Conservation (phyloP, 2,113 vertebrate species). For the Cyprinodon brontotheroides region DNA sequence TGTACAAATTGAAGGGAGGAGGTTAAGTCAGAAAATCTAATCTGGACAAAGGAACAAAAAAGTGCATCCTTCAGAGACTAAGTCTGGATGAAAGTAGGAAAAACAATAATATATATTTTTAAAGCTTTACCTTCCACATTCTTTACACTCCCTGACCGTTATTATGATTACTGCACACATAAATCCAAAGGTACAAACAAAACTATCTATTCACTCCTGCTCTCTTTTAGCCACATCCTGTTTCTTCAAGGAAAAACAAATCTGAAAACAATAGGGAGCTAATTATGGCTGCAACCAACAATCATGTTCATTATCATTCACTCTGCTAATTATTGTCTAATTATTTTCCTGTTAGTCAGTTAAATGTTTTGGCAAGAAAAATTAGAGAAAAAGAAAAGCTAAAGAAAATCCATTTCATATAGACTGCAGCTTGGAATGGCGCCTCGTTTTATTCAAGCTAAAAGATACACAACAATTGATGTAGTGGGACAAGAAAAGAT, state of each 20-base stretch:
- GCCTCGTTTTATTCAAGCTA: neutral
- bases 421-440: neutral
- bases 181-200: neutral
- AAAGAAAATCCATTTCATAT: neutral
- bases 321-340: constrained; percentile 21
- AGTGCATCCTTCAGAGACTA: constrained; percentile 33
- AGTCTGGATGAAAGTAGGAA: constrained; percentile 17
- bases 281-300: constrained; percentile 38
- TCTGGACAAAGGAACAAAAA: constrained; percentile 27
- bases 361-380: constrained; percentile 1
- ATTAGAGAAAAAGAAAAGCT: neutral
- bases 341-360: constrained; percentile 17
- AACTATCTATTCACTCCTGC: neutral
- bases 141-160: neutral
- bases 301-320: constrained; percentile 19
- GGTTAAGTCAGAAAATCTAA: constrained; percentile 8
- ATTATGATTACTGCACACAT: neutral
- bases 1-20: constrained; percentile 5
- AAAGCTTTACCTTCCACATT: neutral
- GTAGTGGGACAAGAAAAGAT: neutral
- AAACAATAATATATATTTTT: neutral
- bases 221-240: constrained; percentile 6
- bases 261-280: constrained; percentile 20
- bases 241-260: constrained; percentile 14
- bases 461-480: neutral